Evolutionary conservation across 1,140 invertebrate genomes (phyloP).

Genomic region (Bathynomus jamesi): DNA sequence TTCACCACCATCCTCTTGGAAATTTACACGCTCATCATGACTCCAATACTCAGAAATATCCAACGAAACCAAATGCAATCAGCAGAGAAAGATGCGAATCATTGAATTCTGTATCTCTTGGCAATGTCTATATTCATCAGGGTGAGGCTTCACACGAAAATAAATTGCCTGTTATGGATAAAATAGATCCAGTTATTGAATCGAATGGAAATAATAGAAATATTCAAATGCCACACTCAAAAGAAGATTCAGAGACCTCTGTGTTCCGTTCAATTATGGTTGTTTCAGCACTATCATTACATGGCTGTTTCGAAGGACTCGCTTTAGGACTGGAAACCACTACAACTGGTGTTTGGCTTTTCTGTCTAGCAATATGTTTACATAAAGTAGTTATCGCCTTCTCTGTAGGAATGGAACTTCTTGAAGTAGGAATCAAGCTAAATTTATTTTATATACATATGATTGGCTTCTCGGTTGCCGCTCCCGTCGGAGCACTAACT

Average conservation of each 20-base stretch:
- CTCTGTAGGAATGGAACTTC: conserved; percentile 44
- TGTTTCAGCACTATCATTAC: conserved; percentile 55
- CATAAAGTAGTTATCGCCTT: conserved; percentile 53
- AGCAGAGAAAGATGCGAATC: neutral
- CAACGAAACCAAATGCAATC: no score
- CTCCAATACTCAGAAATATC: neutral
- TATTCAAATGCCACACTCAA: conserved; percentile 1
- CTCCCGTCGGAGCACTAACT: conserved; percentile 20
- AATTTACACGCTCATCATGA: conserved; percentile 1
- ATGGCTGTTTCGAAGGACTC: conserved; percentile 59
- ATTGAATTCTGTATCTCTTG: neutral
- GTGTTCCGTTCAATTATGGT: conserved; percentile 47
- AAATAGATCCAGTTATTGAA: conserved; percentile 10
- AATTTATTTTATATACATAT: conserved; percentile 16
- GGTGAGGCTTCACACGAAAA: neutral
- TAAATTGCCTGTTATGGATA: conserved; percentile 10
- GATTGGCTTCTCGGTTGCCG: conserved; percentile 30
- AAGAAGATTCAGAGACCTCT: neutral
- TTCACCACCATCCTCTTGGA: conserved; percentile 2
- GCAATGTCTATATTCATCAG: neutral
- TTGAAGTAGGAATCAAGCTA: conserved; percentile 5
- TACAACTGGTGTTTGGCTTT: conserved; percentile 47
- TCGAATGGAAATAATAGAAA: neutral
- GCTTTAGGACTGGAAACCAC: conserved; percentile 65
- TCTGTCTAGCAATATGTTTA: conserved; percentile 49